These are phyloP conservation scores for Drosophila sechellia DNA, from an alignment of 1,140 invertebrate genomes.

Conservation along the genomic window DNA sequence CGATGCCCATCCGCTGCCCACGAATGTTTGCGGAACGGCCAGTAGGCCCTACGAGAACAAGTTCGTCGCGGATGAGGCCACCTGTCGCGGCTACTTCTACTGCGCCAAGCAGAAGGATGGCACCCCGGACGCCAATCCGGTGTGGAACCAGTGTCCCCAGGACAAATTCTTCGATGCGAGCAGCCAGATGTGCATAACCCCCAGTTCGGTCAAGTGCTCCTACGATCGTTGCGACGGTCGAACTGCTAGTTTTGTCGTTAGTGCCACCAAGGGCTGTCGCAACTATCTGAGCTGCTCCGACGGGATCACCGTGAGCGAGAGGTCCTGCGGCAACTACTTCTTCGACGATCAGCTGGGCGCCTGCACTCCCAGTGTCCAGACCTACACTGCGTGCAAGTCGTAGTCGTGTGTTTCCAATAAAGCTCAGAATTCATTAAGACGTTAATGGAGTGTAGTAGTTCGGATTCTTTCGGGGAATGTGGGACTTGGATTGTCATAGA, in stretches of 20 bases:
- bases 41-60: conserved; percentile 41
- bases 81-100: conserved; percentile 71
- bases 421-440: not conserved
- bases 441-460: too few relatives aligned
- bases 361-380: conserved; percentile 36
- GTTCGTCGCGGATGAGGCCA: conserved; percentile 58
- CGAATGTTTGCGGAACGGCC: conserved; percentile 60
- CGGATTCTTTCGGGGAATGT: not conserved
- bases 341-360: conserved; percentile 48
- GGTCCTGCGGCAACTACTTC: conserved; percentile 57
- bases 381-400: conserved; percentile 27
- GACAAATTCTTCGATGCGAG: conserved; percentile 62
- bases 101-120: conserved; percentile 36
- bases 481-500: too few relatives aligned
- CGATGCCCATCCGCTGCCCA: conserved; percentile 63
- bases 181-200: conserved; percentile 34
- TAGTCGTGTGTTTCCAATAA: conserved; percentile 1
- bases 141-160: conserved; percentile 49
- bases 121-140: conserved; percentile 46
- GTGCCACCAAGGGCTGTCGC: conserved; percentile 52
- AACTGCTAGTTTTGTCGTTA: conserved; percentile 42
- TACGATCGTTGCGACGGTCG: conserved; percentile 75
- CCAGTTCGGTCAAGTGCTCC: conserved; percentile 44
- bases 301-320: conserved; percentile 40
- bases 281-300: conserved; percentile 58